These are phyloP conservation scores for Heliothis peltigera DNA, from an alignment of 2,888 invertebrate species.

Conservation along the genomic window DNA sequence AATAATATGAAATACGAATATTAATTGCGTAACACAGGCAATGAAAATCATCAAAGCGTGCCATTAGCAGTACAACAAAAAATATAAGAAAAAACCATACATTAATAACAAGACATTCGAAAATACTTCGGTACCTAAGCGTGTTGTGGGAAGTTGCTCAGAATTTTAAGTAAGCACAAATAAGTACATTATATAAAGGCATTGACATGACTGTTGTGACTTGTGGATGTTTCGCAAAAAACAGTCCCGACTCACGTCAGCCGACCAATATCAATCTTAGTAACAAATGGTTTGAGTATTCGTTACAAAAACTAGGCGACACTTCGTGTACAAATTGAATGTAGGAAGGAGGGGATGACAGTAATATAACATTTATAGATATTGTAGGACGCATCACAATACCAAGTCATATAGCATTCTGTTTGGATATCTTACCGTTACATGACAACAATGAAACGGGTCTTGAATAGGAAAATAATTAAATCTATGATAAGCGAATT, in stretches of 20 bases:
- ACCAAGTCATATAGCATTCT: slow-evolving; percentile 9
- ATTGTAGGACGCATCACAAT: slow-evolving; percentile 11
- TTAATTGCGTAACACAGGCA: slow-evolving; percentile 10
- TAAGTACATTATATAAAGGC: slow-evolving; percentile 32
- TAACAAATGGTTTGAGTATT: slow-evolving; percentile 26
- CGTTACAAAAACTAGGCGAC: slow-evolving; percentile 31
- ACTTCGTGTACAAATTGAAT: slow-evolving; percentile 30
- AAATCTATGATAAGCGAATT: slow-evolving; percentile 27
- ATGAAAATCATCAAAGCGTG: slow-evolving; percentile 23
- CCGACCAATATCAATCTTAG: slow-evolving; percentile 35
- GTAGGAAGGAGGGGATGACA: slow-evolving; percentile 11
- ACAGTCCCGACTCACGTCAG: slow-evolving; percentile 4
- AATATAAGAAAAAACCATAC: slow-evolving; percentile 17
- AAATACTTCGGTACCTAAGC: slow-evolving; percentile 15
- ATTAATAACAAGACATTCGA: slow-evolving; percentile 37
- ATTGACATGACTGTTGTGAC: slow-evolving; percentile 22
- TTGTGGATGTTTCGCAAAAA: slow-evolving; percentile 34
- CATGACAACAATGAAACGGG: slow-evolving; percentile 46
- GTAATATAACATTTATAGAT: slow-evolving; percentile 20
- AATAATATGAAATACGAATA: background rate
- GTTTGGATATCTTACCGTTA: slow-evolving; percentile 41
- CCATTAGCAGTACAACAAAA: slow-evolving; percentile 13
- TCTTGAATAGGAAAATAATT: slow-evolving; percentile 35
- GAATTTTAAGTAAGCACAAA: slow-evolving; percentile 39
- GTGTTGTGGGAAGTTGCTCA: slow-evolving; percentile 31